These are phyloP conservation scores for Neosilurus mollespiculum DNA, from an alignment of 2,797 vertebrate genomes.

Conservation along the genomic window DNA sequence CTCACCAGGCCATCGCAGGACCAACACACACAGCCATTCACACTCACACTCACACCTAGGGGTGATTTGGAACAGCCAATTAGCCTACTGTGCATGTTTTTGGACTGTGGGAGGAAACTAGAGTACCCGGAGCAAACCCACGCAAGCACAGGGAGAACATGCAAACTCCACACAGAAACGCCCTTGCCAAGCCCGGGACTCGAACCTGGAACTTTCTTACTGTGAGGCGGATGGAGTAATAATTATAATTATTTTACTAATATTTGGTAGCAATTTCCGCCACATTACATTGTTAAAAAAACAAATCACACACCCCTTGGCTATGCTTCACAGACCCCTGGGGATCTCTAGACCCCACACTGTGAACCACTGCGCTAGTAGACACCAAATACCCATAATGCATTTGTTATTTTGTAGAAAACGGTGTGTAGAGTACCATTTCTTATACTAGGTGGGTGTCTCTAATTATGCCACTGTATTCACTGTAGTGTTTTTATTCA, in stretches of 20 bases:
- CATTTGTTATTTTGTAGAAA: not conserved
- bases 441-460: not conserved
- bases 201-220: too few relatives aligned
- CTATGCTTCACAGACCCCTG: not conserved
- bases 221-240: not conserved
- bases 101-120: too few relatives aligned
- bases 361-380: not conserved
- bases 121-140: too few relatives aligned
- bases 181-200: too few relatives aligned
- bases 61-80: too few relatives aligned
- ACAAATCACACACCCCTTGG: not conserved
- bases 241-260: not conserved
- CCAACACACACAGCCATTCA: too few relatives aligned
- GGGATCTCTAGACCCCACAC: not conserved
- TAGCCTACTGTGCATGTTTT: too few relatives aligned
- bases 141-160: too few relatives aligned
- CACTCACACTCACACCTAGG: too few relatives aligned
- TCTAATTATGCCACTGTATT: not conserved
- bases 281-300: not conserved
- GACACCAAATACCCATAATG: constrained; percentile 7
- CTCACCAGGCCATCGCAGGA: too few relatives aligned
- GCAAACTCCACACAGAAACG: too few relatives aligned
- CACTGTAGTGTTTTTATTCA: not conserved
- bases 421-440: not conserved
- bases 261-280: not conserved